Percentiles rank a stretch among this genome's conserved stretches.
These are phyloP conservation scores for Callorhinus ursinus DNA, from an alignment of 2,113 vertebrate genomes.

Conservation along the genomic window DNA sequence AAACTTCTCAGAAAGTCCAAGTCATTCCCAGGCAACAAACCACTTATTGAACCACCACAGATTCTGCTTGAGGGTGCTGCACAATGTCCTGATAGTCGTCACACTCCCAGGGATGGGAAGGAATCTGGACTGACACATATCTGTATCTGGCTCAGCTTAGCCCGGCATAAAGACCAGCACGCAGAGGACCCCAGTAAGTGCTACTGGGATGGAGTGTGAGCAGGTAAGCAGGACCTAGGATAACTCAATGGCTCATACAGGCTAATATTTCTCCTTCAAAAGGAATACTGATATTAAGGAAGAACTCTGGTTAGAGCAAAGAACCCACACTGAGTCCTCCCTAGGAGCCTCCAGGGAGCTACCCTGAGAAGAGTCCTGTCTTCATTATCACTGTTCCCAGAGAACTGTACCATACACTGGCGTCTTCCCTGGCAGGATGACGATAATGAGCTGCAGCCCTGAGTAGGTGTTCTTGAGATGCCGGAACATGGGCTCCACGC, in stretches of 20 bases:
- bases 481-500: constrained; percentile 88
- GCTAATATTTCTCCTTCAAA: neutral
- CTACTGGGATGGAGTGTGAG: neutral
- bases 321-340: neutral
- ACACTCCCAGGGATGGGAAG: neutral
- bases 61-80: neutral
- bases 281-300: neutral
- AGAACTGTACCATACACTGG: constrained; percentile 88
- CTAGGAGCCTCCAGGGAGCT: neutral
- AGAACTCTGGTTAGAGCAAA: constrained; percentile 5
- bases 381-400: neutral
- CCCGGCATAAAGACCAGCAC: neutral
- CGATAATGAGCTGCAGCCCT: constrained; percentile 87
- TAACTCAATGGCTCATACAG: neutral
- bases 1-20: neutral
- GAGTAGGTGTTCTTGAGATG: constrained; percentile 88
- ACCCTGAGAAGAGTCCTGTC: neutral
- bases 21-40: neutral
- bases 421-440: constrained; percentile 88
- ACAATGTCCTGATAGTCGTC: neutral
- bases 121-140: neutral
- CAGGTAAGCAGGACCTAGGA: neutral
- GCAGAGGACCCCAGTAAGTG: neutral
- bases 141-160: neutral
- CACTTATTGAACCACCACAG: neutral